Conservation (phyloP, 2,113 vertebrate species). For the Mus spicilegus region DNA sequence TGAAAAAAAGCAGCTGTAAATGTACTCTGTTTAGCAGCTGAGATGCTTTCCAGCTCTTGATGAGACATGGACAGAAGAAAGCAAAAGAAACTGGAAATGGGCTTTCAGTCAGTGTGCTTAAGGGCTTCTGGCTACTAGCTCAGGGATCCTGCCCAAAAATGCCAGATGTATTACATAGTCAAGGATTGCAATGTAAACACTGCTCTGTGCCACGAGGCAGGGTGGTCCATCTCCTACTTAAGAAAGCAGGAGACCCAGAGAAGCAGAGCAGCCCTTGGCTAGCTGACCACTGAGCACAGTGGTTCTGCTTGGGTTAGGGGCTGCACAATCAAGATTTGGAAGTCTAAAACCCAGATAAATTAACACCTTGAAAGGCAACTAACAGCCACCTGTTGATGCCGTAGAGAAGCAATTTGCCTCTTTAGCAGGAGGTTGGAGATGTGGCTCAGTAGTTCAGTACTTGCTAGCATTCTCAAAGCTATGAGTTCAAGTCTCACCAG, state of each 20-base stretch:
- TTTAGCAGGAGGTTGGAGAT: not conserved
- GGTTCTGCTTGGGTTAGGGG: constrained; percentile 90
- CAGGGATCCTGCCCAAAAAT: constrained; percentile 97
- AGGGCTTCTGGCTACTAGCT: constrained; percentile 92
- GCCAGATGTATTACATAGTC: constrained; percentile 99
- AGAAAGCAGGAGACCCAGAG: constrained; percentile 58
- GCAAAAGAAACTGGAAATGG: constrained; percentile 83
- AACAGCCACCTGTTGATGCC: constrained; percentile 84
- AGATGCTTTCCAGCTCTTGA: constrained; percentile 78
- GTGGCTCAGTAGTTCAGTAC: not conserved
- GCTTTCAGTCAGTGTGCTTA: constrained; percentile 85
- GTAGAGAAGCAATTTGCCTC: constrained; percentile 69
- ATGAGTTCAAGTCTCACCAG: not conserved
- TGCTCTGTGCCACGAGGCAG: constrained; percentile 96
- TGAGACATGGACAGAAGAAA: constrained; percentile 73
- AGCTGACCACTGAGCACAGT: constrained; percentile 87
- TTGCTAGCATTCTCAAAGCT: not conserved
- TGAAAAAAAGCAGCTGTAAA: constrained; percentile 69
- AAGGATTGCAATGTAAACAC: constrained; percentile 99
- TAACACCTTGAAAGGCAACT: constrained; percentile 82
- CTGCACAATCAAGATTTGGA: constrained; percentile 85
- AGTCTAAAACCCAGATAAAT: constrained; percentile 84
- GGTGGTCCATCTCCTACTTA: constrained; percentile 93
- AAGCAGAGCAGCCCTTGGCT: constrained; percentile 75
- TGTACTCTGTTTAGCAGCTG: constrained; percentile 65